phyloP scores from a whole-genome alignment of 2,113 vertebrate genomes.

The Blennius ocellaris region DNA sequence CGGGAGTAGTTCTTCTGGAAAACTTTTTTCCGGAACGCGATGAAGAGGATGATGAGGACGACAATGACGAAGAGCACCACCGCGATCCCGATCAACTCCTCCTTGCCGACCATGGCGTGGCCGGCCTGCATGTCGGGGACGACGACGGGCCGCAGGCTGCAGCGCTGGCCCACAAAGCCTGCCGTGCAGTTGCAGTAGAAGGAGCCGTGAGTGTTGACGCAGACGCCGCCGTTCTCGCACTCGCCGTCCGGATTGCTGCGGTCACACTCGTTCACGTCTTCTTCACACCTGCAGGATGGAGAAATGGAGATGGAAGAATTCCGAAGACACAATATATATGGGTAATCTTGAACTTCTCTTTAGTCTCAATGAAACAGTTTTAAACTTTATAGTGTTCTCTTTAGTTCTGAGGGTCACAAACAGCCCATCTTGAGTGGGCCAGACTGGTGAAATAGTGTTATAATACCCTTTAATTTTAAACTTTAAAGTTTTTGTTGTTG shows the following conservation, averaged over 20 bases:
- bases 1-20: conserved; percentile 96
- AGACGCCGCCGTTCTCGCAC: conserved; percentile 93
- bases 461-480: too few relatives aligned
- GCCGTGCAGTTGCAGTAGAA: conserved; percentile 96
- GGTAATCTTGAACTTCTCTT: neutral
- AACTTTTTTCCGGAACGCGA: conserved; percentile 95
- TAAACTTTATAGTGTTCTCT: too few relatives aligned
- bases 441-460: too few relatives aligned
- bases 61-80: conserved; percentile 94
- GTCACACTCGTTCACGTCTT: conserved; percentile 95
- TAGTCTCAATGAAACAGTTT: neutral
- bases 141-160: conserved; percentile 90
- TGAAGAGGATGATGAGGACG: conserved; percentile 89
- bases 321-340: too few relatives aligned
- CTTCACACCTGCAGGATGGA: conserved; percentile 87
- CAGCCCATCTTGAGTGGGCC: too few relatives aligned
- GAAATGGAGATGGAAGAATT: too few relatives aligned
- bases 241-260: conserved; percentile 83
- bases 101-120: conserved; percentile 92
- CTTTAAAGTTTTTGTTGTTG: too few relatives aligned
- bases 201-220: conserved; percentile 93
- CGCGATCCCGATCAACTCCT: conserved; percentile 95
- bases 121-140: conserved; percentile 98
- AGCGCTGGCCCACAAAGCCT: conserved; percentile 92
- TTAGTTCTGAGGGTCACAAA: too few relatives aligned